Conservation (phyloP, 1,140 invertebrate species). For the Maniola jurtina region DNA sequence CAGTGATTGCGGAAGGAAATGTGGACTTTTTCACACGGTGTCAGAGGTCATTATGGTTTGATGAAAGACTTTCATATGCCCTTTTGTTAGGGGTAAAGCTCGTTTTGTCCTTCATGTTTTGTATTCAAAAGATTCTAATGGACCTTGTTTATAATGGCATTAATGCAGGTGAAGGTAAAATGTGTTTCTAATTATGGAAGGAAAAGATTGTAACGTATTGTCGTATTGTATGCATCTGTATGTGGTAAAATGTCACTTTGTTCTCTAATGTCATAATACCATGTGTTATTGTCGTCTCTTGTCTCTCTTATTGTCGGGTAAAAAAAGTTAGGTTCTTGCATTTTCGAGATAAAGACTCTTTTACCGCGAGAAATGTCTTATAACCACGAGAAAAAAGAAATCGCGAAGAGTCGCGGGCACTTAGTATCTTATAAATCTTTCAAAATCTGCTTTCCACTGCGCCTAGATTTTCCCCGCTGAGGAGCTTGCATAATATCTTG, state of each 20-base stretch:
- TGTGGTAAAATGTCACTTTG: no score
- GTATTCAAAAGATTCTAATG: conserved; percentile 10
- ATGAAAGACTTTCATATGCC: conserved; percentile 12
- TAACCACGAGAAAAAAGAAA: no score
- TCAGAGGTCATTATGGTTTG: conserved; percentile 35
- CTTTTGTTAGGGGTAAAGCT: neutral
- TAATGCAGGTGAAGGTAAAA: neutral
- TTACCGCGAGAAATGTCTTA: no score
- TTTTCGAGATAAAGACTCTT: no score
- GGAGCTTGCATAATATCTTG: conserved; percentile 2
- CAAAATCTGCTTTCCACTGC: neutral
- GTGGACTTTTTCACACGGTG: conserved; percentile 36
- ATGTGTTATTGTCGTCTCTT: no score
- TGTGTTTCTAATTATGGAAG: neutral
- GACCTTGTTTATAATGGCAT: conserved; percentile 9
- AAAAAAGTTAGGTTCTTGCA: no score
- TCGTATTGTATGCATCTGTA: no score
- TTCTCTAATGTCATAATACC: no score
- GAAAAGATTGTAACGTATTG: no score
- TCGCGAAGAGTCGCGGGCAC: no score
- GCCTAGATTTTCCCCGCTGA: conserved; percentile 1
- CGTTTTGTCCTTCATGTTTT: neutral
- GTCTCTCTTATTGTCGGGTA: no score
- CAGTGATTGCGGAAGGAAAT: conserved; percentile 43
- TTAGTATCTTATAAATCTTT: neutral